Evolutionary conservation across 2,113 vertebrate species (phyloP).

Genomic region (Corydoras maculifer): DNA sequence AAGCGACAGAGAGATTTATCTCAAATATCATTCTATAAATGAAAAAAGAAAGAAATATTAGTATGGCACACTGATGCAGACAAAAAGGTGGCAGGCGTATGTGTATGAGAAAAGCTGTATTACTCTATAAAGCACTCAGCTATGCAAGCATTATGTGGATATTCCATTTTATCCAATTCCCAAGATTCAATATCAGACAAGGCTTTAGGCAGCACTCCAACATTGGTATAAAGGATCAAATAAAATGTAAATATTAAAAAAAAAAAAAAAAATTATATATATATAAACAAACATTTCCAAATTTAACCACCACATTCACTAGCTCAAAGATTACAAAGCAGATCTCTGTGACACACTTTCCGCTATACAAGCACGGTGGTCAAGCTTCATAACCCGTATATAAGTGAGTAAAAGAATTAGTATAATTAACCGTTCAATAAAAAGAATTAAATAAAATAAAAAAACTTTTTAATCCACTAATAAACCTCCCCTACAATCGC

Average conservation of each 20-base stretch:
- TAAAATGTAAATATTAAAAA: no score
- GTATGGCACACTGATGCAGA: no score
- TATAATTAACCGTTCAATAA: conserved; percentile 4
- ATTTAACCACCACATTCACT: not conserved
- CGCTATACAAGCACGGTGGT: not conserved
- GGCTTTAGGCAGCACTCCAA: not conserved
- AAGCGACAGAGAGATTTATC: not conserved
- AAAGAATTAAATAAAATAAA: no score
- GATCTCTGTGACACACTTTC: not conserved
- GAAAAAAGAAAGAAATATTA: no score
- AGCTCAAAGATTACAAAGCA: not conserved
- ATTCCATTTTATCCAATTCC: not conserved
- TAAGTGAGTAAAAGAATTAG: conserved; percentile 13
- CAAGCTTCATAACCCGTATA: not conserved
- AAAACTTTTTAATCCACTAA: conserved; percentile 7
- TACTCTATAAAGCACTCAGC: not conserved
- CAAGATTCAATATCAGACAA: conserved; percentile 8
- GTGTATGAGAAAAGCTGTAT: not conserved
- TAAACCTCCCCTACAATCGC: not conserved
- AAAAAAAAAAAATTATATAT: no score
- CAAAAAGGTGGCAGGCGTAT: not conserved
- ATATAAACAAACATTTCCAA: no score
- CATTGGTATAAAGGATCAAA: no score
- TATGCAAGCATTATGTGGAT: not conserved
- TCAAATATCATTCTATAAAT: not conserved